These are phyloP conservation scores for Nicator chloris DNA, from an alignment of 2,113 vertebrate genomes.

Conservation along the genomic window DNA sequence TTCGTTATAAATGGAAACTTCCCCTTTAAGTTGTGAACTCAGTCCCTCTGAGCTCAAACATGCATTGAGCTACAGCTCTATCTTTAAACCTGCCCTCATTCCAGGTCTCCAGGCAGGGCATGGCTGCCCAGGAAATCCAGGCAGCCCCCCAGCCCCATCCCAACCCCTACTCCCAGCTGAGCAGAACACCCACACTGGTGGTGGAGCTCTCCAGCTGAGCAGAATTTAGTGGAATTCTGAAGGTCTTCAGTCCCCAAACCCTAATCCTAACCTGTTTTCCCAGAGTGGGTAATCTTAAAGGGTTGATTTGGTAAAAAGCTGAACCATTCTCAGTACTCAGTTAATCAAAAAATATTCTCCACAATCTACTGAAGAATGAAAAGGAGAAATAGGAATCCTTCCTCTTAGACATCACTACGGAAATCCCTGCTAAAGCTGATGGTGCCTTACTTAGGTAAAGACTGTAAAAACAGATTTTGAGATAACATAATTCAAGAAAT, in stretches of 20 bases:
- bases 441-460: neutral
- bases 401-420: neutral
- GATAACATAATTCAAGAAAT: neutral
- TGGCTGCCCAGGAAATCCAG: rapidly evolving
- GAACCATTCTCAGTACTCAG: neutral
- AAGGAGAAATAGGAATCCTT: neutral
- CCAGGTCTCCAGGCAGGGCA: neutral
- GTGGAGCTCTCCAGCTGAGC: neutral
- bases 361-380: neutral
- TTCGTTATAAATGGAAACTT: neutral
- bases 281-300: neutral
- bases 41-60: neutral
- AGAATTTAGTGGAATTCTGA: neutral
- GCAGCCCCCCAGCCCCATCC: neutral
- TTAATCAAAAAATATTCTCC: neutral
- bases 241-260: neutral
- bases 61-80: neutral
- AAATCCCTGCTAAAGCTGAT: neutral
- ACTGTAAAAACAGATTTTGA: neutral
- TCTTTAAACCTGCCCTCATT: neutral
- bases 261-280: neutral
- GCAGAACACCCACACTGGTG: rapidly evolving
- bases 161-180: too few relatives aligned
- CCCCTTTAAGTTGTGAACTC: neutral
- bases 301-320: neutral